These are phyloP conservation scores for Nasonia longicornis DNA, from an alignment of 1,140 invertebrate genomes.

Conservation along the genomic window DNA sequence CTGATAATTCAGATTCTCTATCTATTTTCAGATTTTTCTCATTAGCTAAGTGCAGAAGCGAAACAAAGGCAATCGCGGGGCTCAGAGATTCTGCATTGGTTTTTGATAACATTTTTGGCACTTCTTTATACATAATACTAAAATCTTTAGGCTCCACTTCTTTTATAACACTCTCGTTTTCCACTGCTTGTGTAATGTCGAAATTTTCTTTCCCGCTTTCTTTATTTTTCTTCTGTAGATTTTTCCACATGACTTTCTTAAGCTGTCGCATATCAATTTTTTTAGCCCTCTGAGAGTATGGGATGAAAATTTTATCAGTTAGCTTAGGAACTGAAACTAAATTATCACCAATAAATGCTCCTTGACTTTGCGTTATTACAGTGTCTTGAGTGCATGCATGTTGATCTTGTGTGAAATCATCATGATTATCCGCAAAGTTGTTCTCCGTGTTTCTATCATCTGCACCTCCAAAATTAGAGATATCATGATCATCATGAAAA, in stretches of 20 bases:
- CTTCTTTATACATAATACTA: constrained; percentile 71
- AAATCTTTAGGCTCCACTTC: constrained; percentile 58
- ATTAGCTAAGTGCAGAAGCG: constrained; percentile 84
- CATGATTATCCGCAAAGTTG: constrained; percentile 61
- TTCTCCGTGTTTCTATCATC: constrained; percentile 54
- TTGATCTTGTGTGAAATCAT: constrained; percentile 55
- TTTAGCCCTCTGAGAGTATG: constrained; percentile 82
- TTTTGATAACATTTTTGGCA: constrained; percentile 73
- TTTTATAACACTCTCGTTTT: constrained; percentile 57
- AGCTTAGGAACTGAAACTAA: constrained; percentile 72
- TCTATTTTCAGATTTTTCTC: constrained; percentile 71
- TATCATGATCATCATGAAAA: constrained; percentile 71
- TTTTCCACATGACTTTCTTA: constrained; percentile 79
- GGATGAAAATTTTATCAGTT: constrained; percentile 74
- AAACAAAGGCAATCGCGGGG: constrained; percentile 80
- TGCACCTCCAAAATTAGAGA: constrained; percentile 66
- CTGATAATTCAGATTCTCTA: constrained; percentile 47
- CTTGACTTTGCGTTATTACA: constrained; percentile 62
- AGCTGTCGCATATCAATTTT: constrained; percentile 84
- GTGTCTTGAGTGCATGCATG: constrained; percentile 62
- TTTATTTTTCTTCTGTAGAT: constrained; percentile 60
- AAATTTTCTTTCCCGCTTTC: constrained; percentile 54
- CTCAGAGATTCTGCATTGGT: constrained; percentile 79
- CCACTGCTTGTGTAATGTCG: constrained; percentile 49
- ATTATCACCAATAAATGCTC: constrained; percentile 68